A percentile compares a stretch with the other conserved stretches of the same genome.
Evolutionary conservation across 2,797 vertebrate species (phyloP).

Genomic region (Distichodus sexfasciatus): DNA sequence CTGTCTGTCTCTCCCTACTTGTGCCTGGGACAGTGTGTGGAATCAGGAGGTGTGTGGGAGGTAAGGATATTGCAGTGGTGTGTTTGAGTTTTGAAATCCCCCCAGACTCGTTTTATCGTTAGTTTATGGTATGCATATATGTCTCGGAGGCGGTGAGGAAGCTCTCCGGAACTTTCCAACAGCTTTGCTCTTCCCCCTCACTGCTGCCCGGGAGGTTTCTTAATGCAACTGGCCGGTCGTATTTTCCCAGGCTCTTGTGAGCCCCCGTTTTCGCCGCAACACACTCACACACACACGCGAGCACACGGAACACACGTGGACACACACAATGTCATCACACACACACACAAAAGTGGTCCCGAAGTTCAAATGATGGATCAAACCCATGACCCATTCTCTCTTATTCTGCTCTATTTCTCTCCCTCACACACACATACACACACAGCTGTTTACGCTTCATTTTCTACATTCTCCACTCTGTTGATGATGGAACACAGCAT

Average conservation of each 20-base stretch:
- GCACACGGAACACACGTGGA: slow-evolving; percentile 39
- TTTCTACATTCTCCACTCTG: slow-evolving; percentile 34
- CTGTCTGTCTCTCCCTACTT: slow-evolving; percentile 8
- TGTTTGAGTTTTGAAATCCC: slow-evolving; percentile 31
- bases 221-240: slow-evolving; percentile 24
- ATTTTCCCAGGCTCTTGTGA: slow-evolving; percentile 49
- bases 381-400: slow-evolving; percentile 7
- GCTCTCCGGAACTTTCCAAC: slow-evolving; percentile 56
- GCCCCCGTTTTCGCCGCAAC: slow-evolving; percentile 21
- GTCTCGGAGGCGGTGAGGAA: slow-evolving; percentile 59
- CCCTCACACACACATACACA: neutral
- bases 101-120: slow-evolving; percentile 28
- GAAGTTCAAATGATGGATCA: slow-evolving; percentile 27
- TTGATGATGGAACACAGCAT: slow-evolving; percentile 52
- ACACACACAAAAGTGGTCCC: slow-evolving; percentile 32
- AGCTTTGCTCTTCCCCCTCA: slow-evolving; percentile 54
- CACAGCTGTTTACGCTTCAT: slow-evolving; percentile 42
- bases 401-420: neutral
- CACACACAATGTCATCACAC: slow-evolving; percentile 13
- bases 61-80: slow-evolving; percentile 30
- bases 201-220: slow-evolving; percentile 38
- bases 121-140: slow-evolving; percentile 49
- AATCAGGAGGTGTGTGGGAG: slow-evolving; percentile 43
- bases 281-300: slow-evolving; percentile 22
- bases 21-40: slow-evolving; percentile 10